Percentiles rank a stretch among this genome's conserved stretches.
Evolutionary conservation across 2,888 invertebrate species (phyloP).

Genomic region (Eulithis testata): DNA sequence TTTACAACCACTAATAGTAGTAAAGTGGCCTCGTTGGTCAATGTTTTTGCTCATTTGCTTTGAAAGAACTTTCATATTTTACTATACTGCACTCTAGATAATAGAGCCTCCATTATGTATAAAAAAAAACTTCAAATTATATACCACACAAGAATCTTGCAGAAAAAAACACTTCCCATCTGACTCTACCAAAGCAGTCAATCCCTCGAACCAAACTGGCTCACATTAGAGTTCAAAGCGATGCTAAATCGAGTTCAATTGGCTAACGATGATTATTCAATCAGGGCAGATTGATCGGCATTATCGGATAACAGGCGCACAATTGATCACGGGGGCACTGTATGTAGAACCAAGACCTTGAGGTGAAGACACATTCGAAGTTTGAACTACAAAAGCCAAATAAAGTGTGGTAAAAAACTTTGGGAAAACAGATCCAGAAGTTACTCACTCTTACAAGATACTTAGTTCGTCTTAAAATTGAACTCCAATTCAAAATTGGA

Average conservation of each 20-base stretch:
- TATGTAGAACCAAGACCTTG: slow-evolving; percentile 45
- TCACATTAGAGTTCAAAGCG: slow-evolving; percentile 39
- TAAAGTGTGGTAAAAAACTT: not conserved
- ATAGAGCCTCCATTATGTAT: no score
- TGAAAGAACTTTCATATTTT: slow-evolving; percentile 11
- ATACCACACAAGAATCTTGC: not conserved
- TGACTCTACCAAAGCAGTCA: slow-evolving; percentile 19
- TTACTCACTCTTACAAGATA: slow-evolving; percentile 8
- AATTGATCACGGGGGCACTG: slow-evolving; percentile 47
- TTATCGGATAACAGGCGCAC: slow-evolving; percentile 77
- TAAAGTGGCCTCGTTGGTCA: slow-evolving; percentile 6
- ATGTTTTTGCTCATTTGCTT: slow-evolving; percentile 9
- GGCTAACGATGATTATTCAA: slow-evolving; percentile 83
- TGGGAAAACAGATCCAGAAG: slow-evolving; percentile 15
- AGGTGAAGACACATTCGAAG: slow-evolving; percentile 17
- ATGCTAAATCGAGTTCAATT: slow-evolving; percentile 77
- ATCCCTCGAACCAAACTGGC: slow-evolving; percentile 34
- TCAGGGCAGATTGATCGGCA: slow-evolving; percentile 81
- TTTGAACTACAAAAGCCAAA: slow-evolving; percentile 20
- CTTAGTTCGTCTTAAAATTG: slow-evolving; percentile 25
- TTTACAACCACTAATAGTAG: slow-evolving; percentile 28
- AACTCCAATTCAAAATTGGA: slow-evolving; percentile 33
- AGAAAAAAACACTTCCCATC: not conserved
- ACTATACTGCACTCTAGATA: not conserved
- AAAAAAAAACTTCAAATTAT: not conserved